phyloP scores from a whole-genome alignment of 2,797 vertebrate genomes.

The Choloepus didactylus region DNA sequence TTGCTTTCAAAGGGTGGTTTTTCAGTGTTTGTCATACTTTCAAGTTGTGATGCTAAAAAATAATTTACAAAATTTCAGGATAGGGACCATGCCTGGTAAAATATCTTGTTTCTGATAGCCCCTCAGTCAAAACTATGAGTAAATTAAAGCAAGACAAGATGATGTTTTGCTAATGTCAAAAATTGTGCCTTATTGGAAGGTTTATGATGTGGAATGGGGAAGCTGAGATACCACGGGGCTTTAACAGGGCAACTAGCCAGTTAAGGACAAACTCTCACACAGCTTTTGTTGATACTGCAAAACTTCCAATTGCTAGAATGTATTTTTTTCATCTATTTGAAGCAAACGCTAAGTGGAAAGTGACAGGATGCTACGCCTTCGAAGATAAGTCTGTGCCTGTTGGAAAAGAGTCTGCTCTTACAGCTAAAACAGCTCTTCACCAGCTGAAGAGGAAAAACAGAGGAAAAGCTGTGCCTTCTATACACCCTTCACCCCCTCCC shows the following conservation, averaged over 20 bases:
- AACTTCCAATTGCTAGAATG: slow-evolving; percentile 64
- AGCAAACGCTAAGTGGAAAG: slow-evolving; percentile 81
- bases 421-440: slow-evolving; percentile 42
- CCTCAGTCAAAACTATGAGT: slow-evolving; percentile 13
- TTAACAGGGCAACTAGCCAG: neutral
- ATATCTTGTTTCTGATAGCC: neutral
- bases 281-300: slow-evolving; percentile 78
- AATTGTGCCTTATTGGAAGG: slow-evolving; percentile 13
- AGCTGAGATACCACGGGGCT: neutral
- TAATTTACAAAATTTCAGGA: slow-evolving; percentile 22
- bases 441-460: slow-evolving; percentile 44
- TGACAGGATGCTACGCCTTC: slow-evolving; percentile 76
- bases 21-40: slow-evolving; percentile 38
- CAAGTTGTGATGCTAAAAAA: slow-evolving; percentile 10
- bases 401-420: slow-evolving; percentile 57
- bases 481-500: neutral
- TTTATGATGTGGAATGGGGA: neutral
- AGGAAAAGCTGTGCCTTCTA: neutral
- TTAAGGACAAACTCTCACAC: slow-evolving; percentile 17
- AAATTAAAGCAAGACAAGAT: slow-evolving; percentile 37
- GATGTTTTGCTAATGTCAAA: slow-evolving; percentile 13
- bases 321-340: slow-evolving; percentile 70
- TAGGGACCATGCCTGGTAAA: neutral
- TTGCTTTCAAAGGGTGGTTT: neutral
- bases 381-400: slow-evolving; percentile 67